Percentiles rank a stretch among this genome's conserved stretches.
Evolutionary conservation across 2,888 invertebrate genomes (phyloP).

Genomic region (Noctua fimbriata): DNA sequence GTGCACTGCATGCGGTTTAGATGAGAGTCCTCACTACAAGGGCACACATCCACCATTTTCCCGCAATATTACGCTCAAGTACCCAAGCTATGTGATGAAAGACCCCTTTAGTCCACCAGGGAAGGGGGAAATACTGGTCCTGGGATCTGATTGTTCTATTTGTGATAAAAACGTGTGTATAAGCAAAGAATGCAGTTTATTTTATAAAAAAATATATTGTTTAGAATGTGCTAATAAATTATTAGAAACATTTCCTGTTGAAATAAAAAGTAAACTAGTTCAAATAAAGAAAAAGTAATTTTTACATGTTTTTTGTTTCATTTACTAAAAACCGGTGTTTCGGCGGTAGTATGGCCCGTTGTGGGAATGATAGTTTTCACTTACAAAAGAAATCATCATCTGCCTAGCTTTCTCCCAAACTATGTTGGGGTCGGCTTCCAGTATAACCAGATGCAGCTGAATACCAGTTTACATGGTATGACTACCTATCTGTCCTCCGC

Average conservation of each 20-base stretch:
- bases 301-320: background rate
- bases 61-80: constrained; percentile 92
- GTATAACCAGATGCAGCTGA: no score
- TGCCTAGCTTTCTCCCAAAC: no score
- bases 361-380: background rate
- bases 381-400: no score
- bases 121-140: constrained; percentile 93
- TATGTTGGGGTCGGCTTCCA: no score
- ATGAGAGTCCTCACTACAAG: constrained; percentile 94
- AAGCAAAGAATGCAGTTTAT: constrained; percentile 94
- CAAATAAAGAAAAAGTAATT: constrained; percentile 71
- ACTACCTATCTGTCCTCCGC: no score
- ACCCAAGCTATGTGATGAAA: constrained; percentile 95
- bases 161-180: constrained; percentile 94
- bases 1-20: constrained; percentile 92
- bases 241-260: constrained; percentile 92
- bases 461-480: no score
- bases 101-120: constrained; percentile 95
- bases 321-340: background rate
- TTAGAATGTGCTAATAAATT: constrained; percentile 91
- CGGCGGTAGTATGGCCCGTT: no score
- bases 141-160: constrained; percentile 94
- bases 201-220: constrained; percentile 94
- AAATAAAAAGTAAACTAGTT: constrained; percentile 92
- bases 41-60: constrained; percentile 94